Evolutionary conservation across 2,113 vertebrate genomes (phyloP).

Genomic region (Acanthochromis polyacanthus): DNA sequence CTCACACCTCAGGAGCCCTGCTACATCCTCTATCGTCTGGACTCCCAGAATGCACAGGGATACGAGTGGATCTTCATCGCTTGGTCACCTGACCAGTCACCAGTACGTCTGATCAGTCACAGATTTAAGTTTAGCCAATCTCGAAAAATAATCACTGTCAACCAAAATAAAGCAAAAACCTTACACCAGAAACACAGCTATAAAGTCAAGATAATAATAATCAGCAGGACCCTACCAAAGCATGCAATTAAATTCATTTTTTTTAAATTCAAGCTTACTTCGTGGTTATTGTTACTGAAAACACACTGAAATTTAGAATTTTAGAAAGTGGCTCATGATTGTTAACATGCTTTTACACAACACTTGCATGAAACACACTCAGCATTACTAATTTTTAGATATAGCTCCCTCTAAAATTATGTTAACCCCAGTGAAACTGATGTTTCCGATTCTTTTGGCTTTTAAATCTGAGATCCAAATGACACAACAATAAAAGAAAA

Average conservation of each 20-base stretch:
- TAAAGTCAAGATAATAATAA: background rate
- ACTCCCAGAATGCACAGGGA: slow-evolving; percentile 95
- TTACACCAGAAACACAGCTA: background rate
- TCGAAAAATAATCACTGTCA: background rate
- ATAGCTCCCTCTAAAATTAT: too few species aligned
- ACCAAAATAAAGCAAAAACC: background rate
- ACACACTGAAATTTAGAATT: background rate
- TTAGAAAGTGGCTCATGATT: background rate
- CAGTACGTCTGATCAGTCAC: slow-evolving; percentile 83
- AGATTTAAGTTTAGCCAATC: background rate
- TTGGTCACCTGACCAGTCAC: slow-evolving; percentile 99
- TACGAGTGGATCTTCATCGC: slow-evolving; percentile 98
- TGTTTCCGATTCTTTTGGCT: too few species aligned
- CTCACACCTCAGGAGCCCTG: slow-evolving; percentile 92
- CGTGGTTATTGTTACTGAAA: background rate
- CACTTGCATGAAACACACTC: too few species aligned
- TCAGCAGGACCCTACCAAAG: background rate
- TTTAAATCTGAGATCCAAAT: too few species aligned
- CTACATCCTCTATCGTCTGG: slow-evolving; percentile 96
- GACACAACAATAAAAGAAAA: too few species aligned
- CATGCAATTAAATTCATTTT: background rate
- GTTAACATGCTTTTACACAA: too few species aligned
- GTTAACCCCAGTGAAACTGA: too few species aligned
- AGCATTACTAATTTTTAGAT: too few species aligned
- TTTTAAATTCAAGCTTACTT: background rate